A percentile compares a stretch with the other conserved stretches of the same genome.
Evolutionary conservation across 1,140 invertebrate genomes (phyloP).

Genomic region (Penaeus vannamei): DNA sequence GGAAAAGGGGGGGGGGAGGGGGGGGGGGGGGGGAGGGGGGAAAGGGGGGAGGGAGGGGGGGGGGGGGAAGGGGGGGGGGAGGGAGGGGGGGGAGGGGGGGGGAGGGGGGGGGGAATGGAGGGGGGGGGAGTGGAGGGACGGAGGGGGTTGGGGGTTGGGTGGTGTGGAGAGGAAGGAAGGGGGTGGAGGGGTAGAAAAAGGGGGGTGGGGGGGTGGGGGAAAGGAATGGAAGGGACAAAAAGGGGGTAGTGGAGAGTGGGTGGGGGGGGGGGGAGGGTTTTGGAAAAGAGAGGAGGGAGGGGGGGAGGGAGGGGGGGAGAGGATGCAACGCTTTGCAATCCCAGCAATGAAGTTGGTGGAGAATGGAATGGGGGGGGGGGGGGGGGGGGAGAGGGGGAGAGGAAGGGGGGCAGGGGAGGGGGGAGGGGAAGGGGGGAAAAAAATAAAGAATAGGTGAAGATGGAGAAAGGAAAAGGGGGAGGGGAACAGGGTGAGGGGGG

Average conservation of each 20-base stretch:
- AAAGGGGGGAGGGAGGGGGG: neutral
- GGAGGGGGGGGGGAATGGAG: too few relatives aligned
- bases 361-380: too few relatives aligned
- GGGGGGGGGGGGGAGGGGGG: conserved; percentile 7
- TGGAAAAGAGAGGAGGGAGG: neutral
- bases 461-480: too few relatives aligned
- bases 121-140: neutral
- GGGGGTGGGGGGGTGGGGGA: neutral
- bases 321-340: too few relatives aligned
- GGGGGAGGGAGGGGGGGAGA: neutral
- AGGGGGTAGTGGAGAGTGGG: neutral
- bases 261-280: neutral
- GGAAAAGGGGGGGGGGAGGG: conserved; percentile 9
- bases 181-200: too few relatives aligned
- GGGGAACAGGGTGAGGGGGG: neutral
- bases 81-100: too few relatives aligned
- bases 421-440: too few relatives aligned
- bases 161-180: too few relatives aligned
- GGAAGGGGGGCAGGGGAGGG: too few relatives aligned
- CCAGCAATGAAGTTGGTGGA: too few relatives aligned
- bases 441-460: too few relatives aligned
- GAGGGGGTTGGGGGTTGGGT: neutral
- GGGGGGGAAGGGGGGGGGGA: neutral
- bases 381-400: too few relatives aligned
- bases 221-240: neutral